Conservation (phyloP, 2,797 vertebrate genomes). For the Acomys russatus region DNA sequence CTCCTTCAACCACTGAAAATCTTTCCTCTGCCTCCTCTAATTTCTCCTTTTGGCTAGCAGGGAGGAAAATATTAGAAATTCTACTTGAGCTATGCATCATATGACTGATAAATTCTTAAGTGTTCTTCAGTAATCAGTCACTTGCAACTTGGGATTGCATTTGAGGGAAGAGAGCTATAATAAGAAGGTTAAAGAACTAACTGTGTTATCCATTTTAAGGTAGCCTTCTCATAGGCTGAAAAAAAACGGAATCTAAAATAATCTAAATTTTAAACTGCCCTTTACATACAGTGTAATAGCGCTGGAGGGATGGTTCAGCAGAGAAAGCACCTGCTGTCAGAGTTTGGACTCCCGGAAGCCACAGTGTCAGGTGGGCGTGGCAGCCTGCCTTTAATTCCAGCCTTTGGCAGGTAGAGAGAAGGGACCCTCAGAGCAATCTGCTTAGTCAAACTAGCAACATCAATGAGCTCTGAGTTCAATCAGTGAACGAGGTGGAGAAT, state of each 20-base stretch:
- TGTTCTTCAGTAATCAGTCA: constrained; percentile 78
- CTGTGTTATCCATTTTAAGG: constrained; percentile 40
- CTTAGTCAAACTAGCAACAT: neutral
- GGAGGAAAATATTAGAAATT: constrained; percentile 68
- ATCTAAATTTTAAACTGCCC: neutral
- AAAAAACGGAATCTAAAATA: neutral
- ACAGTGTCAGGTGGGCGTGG: neutral
- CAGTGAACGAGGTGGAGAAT: neutral
- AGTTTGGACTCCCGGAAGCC: neutral
- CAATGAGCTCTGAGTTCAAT: neutral
- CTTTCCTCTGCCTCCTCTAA: constrained; percentile 10
- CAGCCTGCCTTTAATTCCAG: neutral
- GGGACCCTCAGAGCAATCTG: neutral
- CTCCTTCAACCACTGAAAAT: neutral
- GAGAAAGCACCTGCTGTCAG: neutral
- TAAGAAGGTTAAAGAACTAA: constrained; percentile 22
- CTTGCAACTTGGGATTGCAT: constrained; percentile 66
- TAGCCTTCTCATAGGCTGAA: constrained; percentile 9
- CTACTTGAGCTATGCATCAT: constrained; percentile 66
- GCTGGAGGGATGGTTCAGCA: neutral
- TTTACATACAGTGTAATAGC: neutral
- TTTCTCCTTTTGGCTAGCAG: constrained; percentile 67
- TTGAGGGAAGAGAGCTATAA: constrained; percentile 51
- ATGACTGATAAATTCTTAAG: constrained; percentile 69
- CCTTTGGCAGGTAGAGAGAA: neutral